Evolutionary conservation across 92 coral and sea anemone species (phyloP).

Genomic region (Epizoanthus illoricatus): DNA sequence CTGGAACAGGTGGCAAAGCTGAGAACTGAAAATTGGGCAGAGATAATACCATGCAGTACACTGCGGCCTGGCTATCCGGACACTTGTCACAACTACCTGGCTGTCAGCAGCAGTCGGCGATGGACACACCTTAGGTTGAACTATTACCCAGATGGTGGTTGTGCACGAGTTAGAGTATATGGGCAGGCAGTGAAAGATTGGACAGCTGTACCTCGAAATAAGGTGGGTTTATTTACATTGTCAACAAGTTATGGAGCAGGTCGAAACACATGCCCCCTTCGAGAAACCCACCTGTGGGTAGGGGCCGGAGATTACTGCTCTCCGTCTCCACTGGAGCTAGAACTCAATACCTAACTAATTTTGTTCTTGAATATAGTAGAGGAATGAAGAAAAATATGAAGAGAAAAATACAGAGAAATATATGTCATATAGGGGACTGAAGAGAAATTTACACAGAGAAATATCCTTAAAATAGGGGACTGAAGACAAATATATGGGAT

Average conservation of each 20-base stretch:
- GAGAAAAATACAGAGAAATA: too few relatives aligned
- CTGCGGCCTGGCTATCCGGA: slow-evolving; percentile 69
- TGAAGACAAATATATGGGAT: too few relatives aligned
- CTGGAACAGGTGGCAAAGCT: slow-evolving; percentile 50
- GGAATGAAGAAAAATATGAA: too few relatives aligned
- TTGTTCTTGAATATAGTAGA: too few relatives aligned
- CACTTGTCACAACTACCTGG: slow-evolving; percentile 67
- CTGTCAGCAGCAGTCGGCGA: slow-evolving; percentile 48
- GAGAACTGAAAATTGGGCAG: slow-evolving; percentile 60
- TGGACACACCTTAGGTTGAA: slow-evolving; percentile 79
- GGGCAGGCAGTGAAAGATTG: slow-evolving; percentile 77
- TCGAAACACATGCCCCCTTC: too few relatives aligned
- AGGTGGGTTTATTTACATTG: slow-evolving; percentile 28
- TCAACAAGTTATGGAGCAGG: neutral
- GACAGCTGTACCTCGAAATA: slow-evolving; percentile 38
- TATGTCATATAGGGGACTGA: too few relatives aligned
- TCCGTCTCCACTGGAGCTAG: too few relatives aligned
- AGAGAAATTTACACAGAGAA: too few relatives aligned
- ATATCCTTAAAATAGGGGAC: too few relatives aligned
- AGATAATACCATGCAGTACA: slow-evolving; percentile 53
- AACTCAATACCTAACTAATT: too few relatives aligned
- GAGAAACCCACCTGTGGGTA: too few relatives aligned
- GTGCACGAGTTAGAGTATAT: slow-evolving; percentile 80
- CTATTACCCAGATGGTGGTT: slow-evolving; percentile 84
- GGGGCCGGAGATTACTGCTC: too few relatives aligned